Conservation (phyloP, 2,797 vertebrate genomes). For the Coranthus polyacanthus region DNA sequence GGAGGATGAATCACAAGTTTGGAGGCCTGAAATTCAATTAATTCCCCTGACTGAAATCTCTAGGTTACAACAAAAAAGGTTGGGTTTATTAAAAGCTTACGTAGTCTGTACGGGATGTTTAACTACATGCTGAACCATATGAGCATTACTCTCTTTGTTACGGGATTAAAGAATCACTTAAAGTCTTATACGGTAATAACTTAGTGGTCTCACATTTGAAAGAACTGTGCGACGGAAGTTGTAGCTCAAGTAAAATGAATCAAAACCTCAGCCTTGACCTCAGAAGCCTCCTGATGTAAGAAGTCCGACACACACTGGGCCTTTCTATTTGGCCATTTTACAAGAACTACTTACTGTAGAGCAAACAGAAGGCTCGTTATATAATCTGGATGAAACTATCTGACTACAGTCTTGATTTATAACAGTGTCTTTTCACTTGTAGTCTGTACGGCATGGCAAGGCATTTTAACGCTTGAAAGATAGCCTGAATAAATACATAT, state of each 20-base stretch:
- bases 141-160: not conserved
- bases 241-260: conserved; percentile 10
- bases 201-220: not conserved
- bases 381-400: conserved; percentile 44
- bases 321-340: conserved; percentile 29
- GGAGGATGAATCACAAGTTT: conserved; percentile 43
- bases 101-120: conserved; percentile 14
- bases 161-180: not conserved
- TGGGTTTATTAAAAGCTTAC: not conserved
- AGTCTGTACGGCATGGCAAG: not conserved
- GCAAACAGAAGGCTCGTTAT: conserved; percentile 37
- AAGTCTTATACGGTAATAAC: not conserved
- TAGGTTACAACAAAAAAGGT: not conserved
- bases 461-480: not conserved
- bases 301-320: conserved; percentile 4
- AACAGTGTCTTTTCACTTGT: too few relatives aligned
- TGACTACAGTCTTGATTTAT: not conserved
- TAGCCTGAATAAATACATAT: not conserved
- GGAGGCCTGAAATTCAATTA: not conserved
- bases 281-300: conserved; percentile 16
- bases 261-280: conserved; percentile 5
- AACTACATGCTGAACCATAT: conserved; percentile 1
- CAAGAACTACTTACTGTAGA: conserved; percentile 37
- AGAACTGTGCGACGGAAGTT: not conserved
- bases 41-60: not conserved